These are phyloP conservation scores for Eucera pruinosa DNA, from an alignment of 2,888 invertebrate genomes.

Conservation along the genomic window DNA sequence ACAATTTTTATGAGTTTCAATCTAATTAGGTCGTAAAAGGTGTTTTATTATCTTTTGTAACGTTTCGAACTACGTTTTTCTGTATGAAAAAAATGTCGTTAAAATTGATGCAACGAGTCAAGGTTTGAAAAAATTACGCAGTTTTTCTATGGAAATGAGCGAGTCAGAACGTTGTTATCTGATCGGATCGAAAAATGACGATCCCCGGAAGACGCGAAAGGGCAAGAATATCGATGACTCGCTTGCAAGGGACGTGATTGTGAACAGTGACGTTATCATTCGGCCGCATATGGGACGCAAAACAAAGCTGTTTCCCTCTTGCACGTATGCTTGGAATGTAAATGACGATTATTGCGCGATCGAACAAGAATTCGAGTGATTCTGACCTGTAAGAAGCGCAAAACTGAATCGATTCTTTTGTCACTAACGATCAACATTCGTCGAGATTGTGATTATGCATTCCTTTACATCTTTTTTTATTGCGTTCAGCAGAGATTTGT, in stretches of 20 bases:
- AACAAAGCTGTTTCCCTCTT: conserved; percentile 30
- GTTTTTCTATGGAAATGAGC: conserved; percentile 19
- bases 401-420: neutral
- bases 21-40: conserved; percentile 2
- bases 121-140: conserved; percentile 1
- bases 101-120: too few relatives aligned
- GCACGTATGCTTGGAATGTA: conserved; percentile 62
- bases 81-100: neutral
- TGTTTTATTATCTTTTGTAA: neutral
- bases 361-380: conserved; percentile 59
- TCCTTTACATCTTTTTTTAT: too few relatives aligned
- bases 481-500: conserved; percentile 3
- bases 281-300: conserved; percentile 16
- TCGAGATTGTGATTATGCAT: too few relatives aligned
- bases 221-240: conserved; percentile 48
- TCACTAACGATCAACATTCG: too few relatives aligned
- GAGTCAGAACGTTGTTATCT: conserved; percentile 6
- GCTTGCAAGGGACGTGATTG: conserved; percentile 14
- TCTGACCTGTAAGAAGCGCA: conserved; percentile 11
- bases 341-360: conserved; percentile 71
- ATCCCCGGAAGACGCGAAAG: neutral
- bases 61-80: too few relatives aligned
- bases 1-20: conserved; percentile 11
- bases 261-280: conserved; percentile 32
- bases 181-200: neutral